phyloP scores from a whole-genome alignment of 2,113 vertebrate genomes.

The Heterotilapia buettikoferi region DNA sequence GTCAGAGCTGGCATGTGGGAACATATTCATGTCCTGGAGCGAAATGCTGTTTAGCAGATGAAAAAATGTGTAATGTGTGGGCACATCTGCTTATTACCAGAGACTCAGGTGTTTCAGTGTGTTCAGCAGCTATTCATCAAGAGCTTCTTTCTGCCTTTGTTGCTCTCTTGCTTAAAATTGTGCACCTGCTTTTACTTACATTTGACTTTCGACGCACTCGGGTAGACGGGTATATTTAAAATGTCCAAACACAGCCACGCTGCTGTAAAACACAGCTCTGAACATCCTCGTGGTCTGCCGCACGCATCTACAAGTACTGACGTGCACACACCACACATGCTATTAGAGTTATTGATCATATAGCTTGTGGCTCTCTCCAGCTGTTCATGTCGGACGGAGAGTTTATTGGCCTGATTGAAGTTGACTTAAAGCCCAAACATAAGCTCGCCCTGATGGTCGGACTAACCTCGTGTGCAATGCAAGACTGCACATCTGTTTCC shows the following conservation, averaged over 20 bases:
- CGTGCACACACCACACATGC: background rate
- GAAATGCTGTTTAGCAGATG: conserved; percentile 17
- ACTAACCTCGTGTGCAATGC: background rate
- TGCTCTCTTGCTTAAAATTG: background rate
- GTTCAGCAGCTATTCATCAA: background rate
- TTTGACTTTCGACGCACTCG: background rate
- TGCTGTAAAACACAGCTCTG: conserved; percentile 5
- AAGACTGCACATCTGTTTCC: background rate
- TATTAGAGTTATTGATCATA: background rate
- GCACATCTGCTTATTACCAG: conserved; percentile 41
- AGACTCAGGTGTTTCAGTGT: conserved; percentile 33
- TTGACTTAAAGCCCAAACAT: conserved; percentile 10
- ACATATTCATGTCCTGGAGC: conserved; percentile 16
- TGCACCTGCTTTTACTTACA: background rate
- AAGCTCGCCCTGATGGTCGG: background rate
- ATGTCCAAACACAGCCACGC: background rate
- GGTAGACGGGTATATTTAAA: background rate
- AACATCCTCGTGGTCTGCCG: background rate
- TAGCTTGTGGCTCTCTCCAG: background rate
- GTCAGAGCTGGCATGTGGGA: background rate
- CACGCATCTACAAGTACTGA: background rate
- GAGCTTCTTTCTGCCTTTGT: background rate
- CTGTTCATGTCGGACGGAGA: background rate
- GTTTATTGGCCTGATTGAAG: background rate
- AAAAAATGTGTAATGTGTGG: conserved; percentile 11